Percentiles rank a stretch among this genome's conserved stretches.
phyloP scores from a whole-genome alignment of 2,797 vertebrate species.

The Tiaroga cobitis region DNA sequence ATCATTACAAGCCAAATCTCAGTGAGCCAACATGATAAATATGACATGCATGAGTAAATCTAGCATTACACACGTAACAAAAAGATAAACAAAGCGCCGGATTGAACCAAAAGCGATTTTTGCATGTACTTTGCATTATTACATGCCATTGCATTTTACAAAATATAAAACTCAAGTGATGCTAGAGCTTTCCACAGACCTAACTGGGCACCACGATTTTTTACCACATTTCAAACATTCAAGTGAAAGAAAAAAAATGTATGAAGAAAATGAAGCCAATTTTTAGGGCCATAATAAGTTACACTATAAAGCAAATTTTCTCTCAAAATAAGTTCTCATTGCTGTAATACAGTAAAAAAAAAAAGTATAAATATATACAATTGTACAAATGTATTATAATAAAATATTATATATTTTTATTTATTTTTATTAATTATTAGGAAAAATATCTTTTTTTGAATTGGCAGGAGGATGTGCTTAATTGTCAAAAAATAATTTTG shows the following conservation, averaged over 20 bases:
- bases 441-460: neutral
- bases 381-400: neutral
- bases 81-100: neutral
- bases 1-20: neutral
- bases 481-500: neutral
- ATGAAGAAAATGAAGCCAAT: neutral
- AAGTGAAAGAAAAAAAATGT: neutral
- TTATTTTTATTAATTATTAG: neutral
- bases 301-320: neutral
- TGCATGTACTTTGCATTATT: neutral
- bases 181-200: neutral
- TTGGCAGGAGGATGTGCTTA: neutral
- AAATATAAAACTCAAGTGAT: neutral
- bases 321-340: neutral
- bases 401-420: neutral
- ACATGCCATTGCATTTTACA: neutral
- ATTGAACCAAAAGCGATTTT: neutral
- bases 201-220: neutral
- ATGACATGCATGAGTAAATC: conserved; percentile 24
- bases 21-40: conserved; percentile 5
- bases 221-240: neutral
- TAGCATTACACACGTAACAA: conserved; percentile 1
- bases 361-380: neutral
- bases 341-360: neutral
- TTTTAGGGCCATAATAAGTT: neutral